phyloP scores from a whole-genome alignment of 2,888 invertebrate species.

The Diabrotica balteata region DNA sequence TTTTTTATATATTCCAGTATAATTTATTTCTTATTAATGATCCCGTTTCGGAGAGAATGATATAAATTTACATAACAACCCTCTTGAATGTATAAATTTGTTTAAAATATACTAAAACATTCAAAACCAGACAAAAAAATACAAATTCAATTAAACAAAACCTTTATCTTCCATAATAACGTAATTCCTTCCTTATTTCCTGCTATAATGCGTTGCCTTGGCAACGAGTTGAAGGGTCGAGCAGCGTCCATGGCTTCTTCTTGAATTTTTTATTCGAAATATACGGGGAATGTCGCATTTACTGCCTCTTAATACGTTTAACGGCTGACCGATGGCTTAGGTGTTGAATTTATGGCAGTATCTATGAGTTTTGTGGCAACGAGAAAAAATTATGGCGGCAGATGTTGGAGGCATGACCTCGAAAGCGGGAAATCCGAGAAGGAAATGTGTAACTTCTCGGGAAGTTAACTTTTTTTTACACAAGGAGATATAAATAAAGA shows the following conservation, averaged over 20 bases:
- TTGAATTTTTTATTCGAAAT: slow-evolving; percentile 24
- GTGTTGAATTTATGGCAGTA: slow-evolving; percentile 25
- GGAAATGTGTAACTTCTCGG: too few relatives aligned
- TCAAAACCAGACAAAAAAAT: too few relatives aligned
- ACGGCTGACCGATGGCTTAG: slow-evolving; percentile 28
- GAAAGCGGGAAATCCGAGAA: background rate
- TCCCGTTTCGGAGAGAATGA: too few relatives aligned
- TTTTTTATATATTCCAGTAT: too few relatives aligned
- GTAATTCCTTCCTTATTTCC: too few relatives aligned
- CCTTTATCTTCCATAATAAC: too few relatives aligned
- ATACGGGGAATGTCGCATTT: slow-evolving; percentile 22
- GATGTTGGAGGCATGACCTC: background rate
- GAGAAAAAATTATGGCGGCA: slow-evolving; percentile 10
- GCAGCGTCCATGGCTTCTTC: slow-evolving; percentile 5
- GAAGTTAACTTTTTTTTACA: too few relatives aligned
- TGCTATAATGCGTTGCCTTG: background rate
- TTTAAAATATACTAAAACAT: too few relatives aligned
- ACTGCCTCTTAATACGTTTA: slow-evolving; percentile 24
- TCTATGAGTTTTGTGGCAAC: slow-evolving; percentile 13
- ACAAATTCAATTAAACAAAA: too few relatives aligned
- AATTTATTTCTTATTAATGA: too few relatives aligned
- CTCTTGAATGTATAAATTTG: too few relatives aligned
- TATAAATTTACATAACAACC: too few relatives aligned
- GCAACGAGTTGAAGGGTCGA: background rate
- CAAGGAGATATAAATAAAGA: background rate